Base-by-base conservation (phyloP, 37 sponge, comb jelly and placozoan species). In the Agelas oroides region DNA sequence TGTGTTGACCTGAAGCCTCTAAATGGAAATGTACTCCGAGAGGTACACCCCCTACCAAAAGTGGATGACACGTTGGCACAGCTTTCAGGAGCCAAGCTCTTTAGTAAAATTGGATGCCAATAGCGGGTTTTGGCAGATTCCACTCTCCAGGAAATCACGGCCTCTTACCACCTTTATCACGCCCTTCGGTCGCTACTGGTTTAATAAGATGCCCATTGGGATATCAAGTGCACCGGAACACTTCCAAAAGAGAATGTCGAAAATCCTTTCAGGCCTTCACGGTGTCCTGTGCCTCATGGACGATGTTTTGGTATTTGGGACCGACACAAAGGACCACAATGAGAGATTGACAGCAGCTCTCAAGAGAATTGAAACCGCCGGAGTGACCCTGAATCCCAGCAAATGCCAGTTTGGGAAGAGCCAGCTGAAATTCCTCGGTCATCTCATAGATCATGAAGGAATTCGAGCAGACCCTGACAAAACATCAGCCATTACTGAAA, bases 131-230 rank as follows among this genome's bases (percentile, higher is more conserved):
- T n/a, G n/a, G n/a, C n/a, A n/a, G n/a, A n/a, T n/a, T n/a, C n/a
- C n/a, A n/a, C n/a, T n/a, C n/a, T n/a, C n/a, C n/a, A n/a, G n/a
- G n/a, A n/a, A n/a, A n/a, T n/a, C n/a, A n/a, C n/a, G n/a, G n/a
- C n/a, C n/a, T n/a, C n/a, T n/a, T n/a, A n/a, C n/a, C n/a, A n/a
- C n/a, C n/a, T n/a, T n/a, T n/a, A n/a, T n/a, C n/a, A n/a, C n/a
- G n/a, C n/a, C 84, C 33, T 60, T 73, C n/a, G 84, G 84, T 28
- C 73, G 84, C 18, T 83, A 73, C 74, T 73, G 64, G 19, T 83
- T 83, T 38, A 73, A 73, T 61, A 72, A 73, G 32, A 37, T 83
- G 56, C 84, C 84, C 25, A 59, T 83, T 40, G 75, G 84, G 19
- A 69, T 83, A 25, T 70, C 55, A 28, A 60, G 75, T 35, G 84